These are phyloP conservation scores for Drosophila nigrodunni DNA, from an alignment of 1,140 invertebrate genomes.

Conservation along the genomic window DNA sequence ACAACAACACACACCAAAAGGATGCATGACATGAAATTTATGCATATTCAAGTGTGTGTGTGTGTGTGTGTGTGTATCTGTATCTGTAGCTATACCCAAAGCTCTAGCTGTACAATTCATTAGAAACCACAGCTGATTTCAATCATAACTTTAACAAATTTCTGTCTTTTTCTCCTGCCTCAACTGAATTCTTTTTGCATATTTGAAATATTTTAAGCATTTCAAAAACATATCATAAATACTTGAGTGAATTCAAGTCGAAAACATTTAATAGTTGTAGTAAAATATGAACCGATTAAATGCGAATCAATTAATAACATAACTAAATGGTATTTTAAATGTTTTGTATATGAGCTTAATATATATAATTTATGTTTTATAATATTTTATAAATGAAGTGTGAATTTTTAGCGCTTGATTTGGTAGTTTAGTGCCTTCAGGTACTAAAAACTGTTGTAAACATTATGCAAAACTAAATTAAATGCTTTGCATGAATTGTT, in stretches of 20 bases:
- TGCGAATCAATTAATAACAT: neutral
- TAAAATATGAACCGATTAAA: neutral
- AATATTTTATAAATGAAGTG: no score
- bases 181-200: neutral
- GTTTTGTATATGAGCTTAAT: no score
- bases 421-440: no score
- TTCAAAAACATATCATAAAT: neutral
- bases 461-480: no score
- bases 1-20: conserved; percentile 16
- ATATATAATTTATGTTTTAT: no score
- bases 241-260: neutral
- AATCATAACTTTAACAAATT: conserved; percentile 20
- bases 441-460: no score
- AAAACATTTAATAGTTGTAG: neutral
- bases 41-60: conserved; percentile 30
- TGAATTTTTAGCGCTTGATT: no score
- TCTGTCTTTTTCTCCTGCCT: neutral
- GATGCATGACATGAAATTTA: conserved; percentile 51
- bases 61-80: neutral
- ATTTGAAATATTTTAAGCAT: neutral
- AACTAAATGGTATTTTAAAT: no score
- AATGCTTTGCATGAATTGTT: no score
- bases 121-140: conserved; percentile 58
- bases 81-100: neutral
- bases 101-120: conserved; percentile 52